Evolutionary conservation across 1,140 invertebrate species (phyloP).

Genomic region (Dryas iulia): DNA sequence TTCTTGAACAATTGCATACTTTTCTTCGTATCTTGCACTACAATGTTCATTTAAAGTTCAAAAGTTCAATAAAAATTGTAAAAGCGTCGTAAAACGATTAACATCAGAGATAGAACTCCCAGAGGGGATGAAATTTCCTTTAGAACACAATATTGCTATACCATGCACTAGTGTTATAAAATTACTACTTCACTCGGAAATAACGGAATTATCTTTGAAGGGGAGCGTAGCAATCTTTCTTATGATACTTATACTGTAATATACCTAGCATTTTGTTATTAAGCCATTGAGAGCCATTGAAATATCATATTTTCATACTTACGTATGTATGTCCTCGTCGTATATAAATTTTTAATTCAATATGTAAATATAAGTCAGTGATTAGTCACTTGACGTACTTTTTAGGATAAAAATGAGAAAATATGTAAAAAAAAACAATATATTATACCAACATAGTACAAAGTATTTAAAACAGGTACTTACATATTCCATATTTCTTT

Average conservation of each 20-base stretch:
- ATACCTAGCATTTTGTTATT: neutral
- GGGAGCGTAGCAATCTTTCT: neutral
- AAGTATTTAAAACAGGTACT: no score
- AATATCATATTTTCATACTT: no score
- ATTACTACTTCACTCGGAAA: neutral
- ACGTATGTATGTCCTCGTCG: no score
- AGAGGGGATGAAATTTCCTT: constrained; percentile 5
- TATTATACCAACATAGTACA: no score
- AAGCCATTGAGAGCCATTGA: neutral
- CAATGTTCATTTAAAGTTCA: neutral
- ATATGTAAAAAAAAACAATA: no score
- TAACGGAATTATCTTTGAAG: neutral
- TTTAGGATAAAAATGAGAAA: no score
- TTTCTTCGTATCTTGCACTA: neutral
- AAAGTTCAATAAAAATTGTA: constrained; percentile 5
- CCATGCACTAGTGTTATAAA: neutral
- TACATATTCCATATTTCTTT: no score
- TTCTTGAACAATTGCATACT: no score
- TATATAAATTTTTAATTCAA: no score
- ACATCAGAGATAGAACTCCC: constrained; percentile 19
- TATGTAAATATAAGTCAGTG: no score
- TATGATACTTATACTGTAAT: neutral
- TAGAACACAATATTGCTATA: constrained; percentile 2
- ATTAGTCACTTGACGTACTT: no score
- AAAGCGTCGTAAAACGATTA: constrained; percentile 33